Conservation (phyloP, 2,888 invertebrate genomes). For the Noctua janthina region DNA sequence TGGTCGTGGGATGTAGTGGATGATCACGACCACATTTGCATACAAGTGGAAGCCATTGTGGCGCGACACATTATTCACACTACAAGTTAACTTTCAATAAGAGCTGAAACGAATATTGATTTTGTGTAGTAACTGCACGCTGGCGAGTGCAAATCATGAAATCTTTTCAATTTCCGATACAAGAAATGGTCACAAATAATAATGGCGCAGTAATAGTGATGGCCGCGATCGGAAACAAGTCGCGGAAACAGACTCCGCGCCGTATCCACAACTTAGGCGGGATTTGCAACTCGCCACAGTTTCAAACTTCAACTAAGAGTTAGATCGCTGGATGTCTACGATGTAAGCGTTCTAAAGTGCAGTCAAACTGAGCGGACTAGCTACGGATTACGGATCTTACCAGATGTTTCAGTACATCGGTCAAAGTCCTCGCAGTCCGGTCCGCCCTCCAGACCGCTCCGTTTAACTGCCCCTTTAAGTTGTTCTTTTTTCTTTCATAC, state of each 20-base stretch:
- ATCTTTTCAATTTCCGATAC: slow-evolving; percentile 9
- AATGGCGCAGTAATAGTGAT: slow-evolving; percentile 15
- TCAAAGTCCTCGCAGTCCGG: not conserved
- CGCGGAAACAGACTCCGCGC: slow-evolving; percentile 44
- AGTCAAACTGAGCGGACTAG: not conserved
- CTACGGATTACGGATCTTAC: not conserved
- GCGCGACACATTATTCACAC: not conserved
- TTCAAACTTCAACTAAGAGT: slow-evolving; percentile 50
- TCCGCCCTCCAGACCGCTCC: not conserved
- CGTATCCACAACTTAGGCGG: slow-evolving; percentile 64
- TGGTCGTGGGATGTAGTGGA: not conserved
- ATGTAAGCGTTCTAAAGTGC: not conserved
- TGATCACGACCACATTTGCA: not conserved
- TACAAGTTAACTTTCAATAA: not conserved
- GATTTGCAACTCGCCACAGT: slow-evolving; percentile 73
- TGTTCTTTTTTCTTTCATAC: too few relatives aligned
- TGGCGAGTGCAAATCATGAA: not conserved
- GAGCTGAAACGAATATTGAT: not conserved
- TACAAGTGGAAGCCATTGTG: not conserved
- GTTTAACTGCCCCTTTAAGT: not conserved
- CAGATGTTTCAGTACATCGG: not conserved
- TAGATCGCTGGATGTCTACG: slow-evolving; percentile 14
- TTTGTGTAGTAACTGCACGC: too few relatives aligned
- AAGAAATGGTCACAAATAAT: slow-evolving; percentile 29
- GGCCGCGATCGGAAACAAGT: slow-evolving; percentile 37